phyloP scores from a whole-genome alignment of 2,888 invertebrate genomes.

The Lordiphosa andalusiaca region DNA sequence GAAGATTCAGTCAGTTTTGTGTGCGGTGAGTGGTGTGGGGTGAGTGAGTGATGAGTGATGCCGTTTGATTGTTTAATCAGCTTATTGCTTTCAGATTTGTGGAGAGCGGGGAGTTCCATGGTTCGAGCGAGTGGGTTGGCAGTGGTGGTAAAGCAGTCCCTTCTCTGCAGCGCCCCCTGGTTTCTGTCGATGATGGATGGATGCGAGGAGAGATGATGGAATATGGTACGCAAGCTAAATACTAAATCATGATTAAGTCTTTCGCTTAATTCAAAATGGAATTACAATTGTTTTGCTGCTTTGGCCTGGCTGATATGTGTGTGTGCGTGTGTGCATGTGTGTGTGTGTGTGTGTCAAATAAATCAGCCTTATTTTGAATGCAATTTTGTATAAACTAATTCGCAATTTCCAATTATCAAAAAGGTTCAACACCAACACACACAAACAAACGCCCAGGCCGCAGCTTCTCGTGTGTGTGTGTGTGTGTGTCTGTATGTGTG shows the following conservation, averaged over 20 bases:
- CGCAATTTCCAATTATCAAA: conserved; percentile 45
- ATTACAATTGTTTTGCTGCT: conserved; percentile 20
- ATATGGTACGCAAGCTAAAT: conserved; percentile 57
- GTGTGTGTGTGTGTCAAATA: conserved; percentile 54
- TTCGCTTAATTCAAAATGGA: conserved; percentile 54
- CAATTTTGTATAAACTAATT: conserved; percentile 61
- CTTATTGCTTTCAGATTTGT: conserved; percentile 59
- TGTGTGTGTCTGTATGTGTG: conserved; percentile 4
- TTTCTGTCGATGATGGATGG: background rate
- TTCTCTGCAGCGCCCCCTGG: background rate
- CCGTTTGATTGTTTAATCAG: conserved; percentile 62
- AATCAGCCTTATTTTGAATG: conserved; percentile 72
- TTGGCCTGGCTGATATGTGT: conserved; percentile 64
- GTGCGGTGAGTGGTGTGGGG: background rate
- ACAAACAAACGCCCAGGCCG: conserved; percentile 35
- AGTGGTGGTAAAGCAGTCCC: too few species aligned
- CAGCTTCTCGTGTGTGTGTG: conserved; percentile 4
- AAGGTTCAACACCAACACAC: conserved; percentile 42
- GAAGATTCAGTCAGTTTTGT: conserved; percentile 67
- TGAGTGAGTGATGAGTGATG: conserved; percentile 1
- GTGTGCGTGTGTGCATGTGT: conserved; percentile 21
- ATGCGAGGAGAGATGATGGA: conserved; percentile 11
- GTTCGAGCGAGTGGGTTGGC: conserved; percentile 5
- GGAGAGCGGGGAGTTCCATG: conserved; percentile 1
- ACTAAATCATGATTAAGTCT: conserved; percentile 42